Evolutionary conservation across 2,888 invertebrate species (phyloP).

Genomic region (Agrotis segetum): DNA sequence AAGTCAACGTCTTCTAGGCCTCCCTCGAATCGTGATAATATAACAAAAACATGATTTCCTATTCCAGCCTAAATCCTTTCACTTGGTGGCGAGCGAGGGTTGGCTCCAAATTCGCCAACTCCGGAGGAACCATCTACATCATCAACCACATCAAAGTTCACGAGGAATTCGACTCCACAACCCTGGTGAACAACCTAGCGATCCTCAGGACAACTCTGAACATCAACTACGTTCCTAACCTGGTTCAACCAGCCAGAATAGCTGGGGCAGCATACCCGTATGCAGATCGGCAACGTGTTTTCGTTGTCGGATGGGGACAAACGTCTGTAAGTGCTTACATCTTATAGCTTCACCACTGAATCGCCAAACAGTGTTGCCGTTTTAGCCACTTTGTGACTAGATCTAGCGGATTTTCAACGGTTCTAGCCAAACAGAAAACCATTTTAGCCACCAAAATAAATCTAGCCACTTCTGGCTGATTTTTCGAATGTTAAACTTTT

Average conservation of each 20-base stretch:
- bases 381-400: no score
- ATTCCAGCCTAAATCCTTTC: slow-evolving; percentile 68
- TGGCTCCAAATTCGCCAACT: slow-evolving; percentile 74
- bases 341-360: no score
- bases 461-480: no score
- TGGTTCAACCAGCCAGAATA: slow-evolving; percentile 72
- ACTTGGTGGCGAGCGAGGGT: slow-evolving; percentile 80
- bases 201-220: slow-evolving; percentile 74
- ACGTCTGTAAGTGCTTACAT: slow-evolving; percentile 70
- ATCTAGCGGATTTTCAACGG: no score
- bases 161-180: slow-evolving; percentile 69
- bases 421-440: no score
- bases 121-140: slow-evolving; percentile 74
- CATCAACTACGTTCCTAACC: slow-evolving; percentile 66
- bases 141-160: slow-evolving; percentile 75
- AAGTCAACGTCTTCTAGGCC: no score
- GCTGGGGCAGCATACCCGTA: slow-evolving; percentile 74
- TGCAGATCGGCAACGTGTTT: slow-evolving; percentile 68
- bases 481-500: no score
- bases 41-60: background rate
- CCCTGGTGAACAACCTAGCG: slow-evolving; percentile 75
- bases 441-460: no score
- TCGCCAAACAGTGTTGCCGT: no score
- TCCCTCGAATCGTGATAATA: background rate
- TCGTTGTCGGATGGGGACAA: slow-evolving; percentile 83